Evolutionary conservation across 64 coral and sea anemone species (phyloP).

Genomic region (Stichodactyla mertensii): DNA sequence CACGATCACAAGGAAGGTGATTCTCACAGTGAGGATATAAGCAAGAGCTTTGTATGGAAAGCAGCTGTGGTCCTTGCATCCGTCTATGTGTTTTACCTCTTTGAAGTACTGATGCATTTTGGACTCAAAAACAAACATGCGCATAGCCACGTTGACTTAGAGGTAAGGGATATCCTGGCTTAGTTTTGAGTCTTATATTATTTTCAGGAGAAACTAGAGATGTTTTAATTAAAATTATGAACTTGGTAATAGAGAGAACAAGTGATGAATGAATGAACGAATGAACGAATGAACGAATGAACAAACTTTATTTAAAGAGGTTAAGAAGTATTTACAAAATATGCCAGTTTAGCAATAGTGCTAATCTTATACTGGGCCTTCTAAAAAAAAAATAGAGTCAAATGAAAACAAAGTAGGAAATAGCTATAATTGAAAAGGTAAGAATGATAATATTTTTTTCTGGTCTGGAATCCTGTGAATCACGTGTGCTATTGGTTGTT

Average conservation of each 20-base stretch:
- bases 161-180: slow-evolving; percentile 22
- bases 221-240: no score
- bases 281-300: no score
- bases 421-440: background rate
- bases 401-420: background rate
- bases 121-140: slow-evolving; percentile 46
- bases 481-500: no score
- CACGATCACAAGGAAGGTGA: slow-evolving; percentile 48
- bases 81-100: slow-evolving; percentile 67
- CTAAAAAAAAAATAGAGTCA: background rate
- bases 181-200: background rate
- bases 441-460: no score
- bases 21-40: slow-evolving; percentile 10
- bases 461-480: no score
- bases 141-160: slow-evolving; percentile 68
- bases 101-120: slow-evolving; percentile 77
- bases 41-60: slow-evolving; percentile 50
- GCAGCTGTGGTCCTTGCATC: slow-evolving; percentile 54
- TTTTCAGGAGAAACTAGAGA: no score
- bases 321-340: no score
- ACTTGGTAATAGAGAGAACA: no score
- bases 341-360: no score
- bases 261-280: no score
- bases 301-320: no score
- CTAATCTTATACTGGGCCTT: no score